Base-by-base conservation (phyloP, 1,140 invertebrate species). In the Penaeus indicus region DNA sequence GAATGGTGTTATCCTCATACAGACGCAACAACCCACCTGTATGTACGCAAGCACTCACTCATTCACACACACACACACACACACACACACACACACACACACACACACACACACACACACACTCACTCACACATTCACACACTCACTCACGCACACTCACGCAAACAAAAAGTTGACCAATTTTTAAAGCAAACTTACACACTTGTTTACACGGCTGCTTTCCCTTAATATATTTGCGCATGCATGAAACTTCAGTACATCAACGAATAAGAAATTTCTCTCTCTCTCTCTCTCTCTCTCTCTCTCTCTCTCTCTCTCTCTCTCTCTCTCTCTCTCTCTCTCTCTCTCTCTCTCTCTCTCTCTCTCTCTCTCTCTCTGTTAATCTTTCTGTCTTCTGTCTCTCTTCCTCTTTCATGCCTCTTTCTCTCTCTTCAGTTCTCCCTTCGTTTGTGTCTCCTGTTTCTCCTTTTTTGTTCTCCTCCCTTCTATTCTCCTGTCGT, bases 281-380 rank as follows among this genome's bases (percentile, higher is more conserved):
- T 25, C 47, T 61, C 7, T 60, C 25, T 5, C 47, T n/a, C 54
- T 18, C 18, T 11, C n/a, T 25, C 10, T 25, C n/a, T 25, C n/a
- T 72, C n/a, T 72, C 69, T 25, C n/a, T 25, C 69, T 72, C 7
- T 1, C 47, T 42, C n/a, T 42, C 19, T 81, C 19, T 27, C 72
- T 27, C 25, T 13, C 25, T 75, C 72, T 75, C 27, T 32, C 72
- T 75, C 10, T 75, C 19, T 32, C 25, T 27, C 7, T 75, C 25
- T 75, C 72, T 32, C 27, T 75, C 27, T 32, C 72, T 75, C 72
- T 75, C 27, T 75, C 72, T 75, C 72, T 75, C 27, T 75, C 72
- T 32, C 25, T 75, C 63, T 19, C 7, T 25, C 27, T 75, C 54
- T 21, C 22, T 72, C 3, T n/a, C 42, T n/a, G 0, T 42, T 10